These are phyloP conservation scores for Pissodes strobi DNA, from an alignment of 1,140 invertebrate genomes.

Conservation along the genomic window DNA sequence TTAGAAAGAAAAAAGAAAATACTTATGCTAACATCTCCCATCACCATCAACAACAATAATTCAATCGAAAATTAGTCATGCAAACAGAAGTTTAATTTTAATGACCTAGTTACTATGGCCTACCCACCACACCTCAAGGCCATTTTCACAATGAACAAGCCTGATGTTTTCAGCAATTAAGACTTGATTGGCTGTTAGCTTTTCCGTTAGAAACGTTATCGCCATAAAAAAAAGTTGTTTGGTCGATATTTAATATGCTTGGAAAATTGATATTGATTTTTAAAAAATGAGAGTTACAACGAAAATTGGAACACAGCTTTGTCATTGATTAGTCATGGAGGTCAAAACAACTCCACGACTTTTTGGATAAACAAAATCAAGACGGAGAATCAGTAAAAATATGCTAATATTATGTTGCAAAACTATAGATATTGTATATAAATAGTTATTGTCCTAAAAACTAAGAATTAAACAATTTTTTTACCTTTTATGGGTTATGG, in stretches of 20 bases:
- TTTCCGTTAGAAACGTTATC: too few relatives aligned
- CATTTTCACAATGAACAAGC: neutral
- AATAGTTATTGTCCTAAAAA: conserved; percentile 21
- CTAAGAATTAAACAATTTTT: conserved; percentile 19
- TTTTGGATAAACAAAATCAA: neutral
- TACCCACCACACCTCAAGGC: neutral
- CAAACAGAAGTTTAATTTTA: too few relatives aligned
- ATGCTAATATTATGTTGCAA: conserved; percentile 46
- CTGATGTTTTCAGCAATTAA: too few relatives aligned
- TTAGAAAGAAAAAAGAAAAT: too few relatives aligned
- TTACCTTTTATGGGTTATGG: conserved; percentile 28
- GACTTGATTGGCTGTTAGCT: too few relatives aligned
- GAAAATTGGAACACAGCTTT: neutral
- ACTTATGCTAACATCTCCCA: too few relatives aligned
- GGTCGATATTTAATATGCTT: neutral
- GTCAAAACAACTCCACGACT: neutral
- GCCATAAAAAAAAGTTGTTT: too few relatives aligned
- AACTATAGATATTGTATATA: conserved; percentile 23
- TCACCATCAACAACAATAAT: too few relatives aligned
- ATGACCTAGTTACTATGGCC: too few relatives aligned
- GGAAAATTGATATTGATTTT: neutral
- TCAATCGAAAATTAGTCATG: too few relatives aligned
- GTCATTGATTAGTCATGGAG: neutral
- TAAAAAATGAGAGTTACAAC: neutral
- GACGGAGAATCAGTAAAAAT: conserved; percentile 31